Base-by-base conservation (phyloP, 2,888 invertebrate species). In the Erannis defoliaria region DNA sequence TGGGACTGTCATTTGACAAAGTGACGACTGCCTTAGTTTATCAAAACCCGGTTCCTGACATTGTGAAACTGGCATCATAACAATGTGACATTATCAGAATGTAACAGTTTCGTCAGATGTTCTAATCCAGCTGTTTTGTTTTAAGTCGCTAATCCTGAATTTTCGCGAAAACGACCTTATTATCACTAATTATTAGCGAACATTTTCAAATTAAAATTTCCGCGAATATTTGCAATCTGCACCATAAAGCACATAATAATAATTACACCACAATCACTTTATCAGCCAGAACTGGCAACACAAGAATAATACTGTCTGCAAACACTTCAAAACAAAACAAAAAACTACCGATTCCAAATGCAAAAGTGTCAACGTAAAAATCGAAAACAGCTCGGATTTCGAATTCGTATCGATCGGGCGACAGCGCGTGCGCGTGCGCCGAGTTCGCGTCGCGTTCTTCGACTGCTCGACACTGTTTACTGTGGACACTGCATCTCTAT, bases 361-460 rank as follows among this genome's bases (percentile, higher is more conserved):
- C 38, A 61, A 38, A 51, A 38, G 14, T 23, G 38, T 51, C 50
- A 26, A 38, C 67, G 63, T 58, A 26, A 29, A 35, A 21, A 49
- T 35, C 48, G 33, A 49, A 57, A 62, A 56, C 55, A 58, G 37
- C 33, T 68, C 60, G 57, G 51, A 43, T 56, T 66, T 63, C 55
- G 55, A 42, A 63, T 62, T 69, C 57, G 67, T 60, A 46, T 67
- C 51, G 64, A 59, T 49, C 46, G 66, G 43, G 55, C 63, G 66
- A 56, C 59, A 63, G 33, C 51, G 53, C 64, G 50, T 58, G 82
- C 90, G 92, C 92, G 92, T 92, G 92, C 92, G 92, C 89, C 78
- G 71, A 61, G 81, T 73, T 71, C 85, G 90, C 89, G 82, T 77
- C 82, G 85, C 84, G 81, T 83, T 80, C 84, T 89, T 87, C 81